These are phyloP conservation scores for Squalus acanthias DNA, from an alignment of 2,797 vertebrate genomes.

Conservation along the genomic window DNA sequence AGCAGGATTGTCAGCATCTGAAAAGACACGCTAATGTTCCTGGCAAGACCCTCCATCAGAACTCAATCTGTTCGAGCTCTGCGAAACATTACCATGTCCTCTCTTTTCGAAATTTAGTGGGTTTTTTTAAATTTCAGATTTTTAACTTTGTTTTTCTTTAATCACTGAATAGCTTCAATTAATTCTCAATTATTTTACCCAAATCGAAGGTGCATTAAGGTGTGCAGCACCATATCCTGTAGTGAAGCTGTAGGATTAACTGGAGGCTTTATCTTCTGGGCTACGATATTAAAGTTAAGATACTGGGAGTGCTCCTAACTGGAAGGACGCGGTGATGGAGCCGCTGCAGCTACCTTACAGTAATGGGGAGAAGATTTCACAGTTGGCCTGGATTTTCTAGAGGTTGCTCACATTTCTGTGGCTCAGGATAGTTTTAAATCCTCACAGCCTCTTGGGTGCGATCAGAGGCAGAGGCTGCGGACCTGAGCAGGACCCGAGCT, in stretches of 20 bases:
- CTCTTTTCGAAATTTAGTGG: not conserved
- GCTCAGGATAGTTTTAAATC: not conserved
- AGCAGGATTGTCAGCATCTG: not conserved
- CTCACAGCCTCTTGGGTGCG: not conserved
- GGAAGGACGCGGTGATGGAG: not conserved
- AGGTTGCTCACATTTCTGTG: not conserved
- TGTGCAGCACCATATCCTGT: not conserved
- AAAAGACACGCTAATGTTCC: not conserved
- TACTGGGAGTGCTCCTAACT: not conserved
- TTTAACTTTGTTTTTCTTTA: not conserved
- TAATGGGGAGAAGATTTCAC: not conserved
- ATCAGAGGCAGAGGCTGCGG: not conserved
- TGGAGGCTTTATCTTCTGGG: not conserved
- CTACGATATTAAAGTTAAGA: not conserved
- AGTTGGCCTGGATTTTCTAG: not conserved
- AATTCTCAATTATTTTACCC: not conserved
- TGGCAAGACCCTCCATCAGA: not conserved
- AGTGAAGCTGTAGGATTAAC: not conserved
- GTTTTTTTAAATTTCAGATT: too few species aligned
- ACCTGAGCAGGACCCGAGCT: too few species aligned
- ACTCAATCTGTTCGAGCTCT: not conserved
- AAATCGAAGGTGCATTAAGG: not conserved
- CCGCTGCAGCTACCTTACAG: not conserved
- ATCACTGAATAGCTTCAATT: not conserved
- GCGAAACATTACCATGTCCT: not conserved